Evolutionary conservation across 92 coral and sea anemone species (phyloP), one percentile per base, ranked within the genome.

Genomic region (Palythoa heliodiscus): DNA sequence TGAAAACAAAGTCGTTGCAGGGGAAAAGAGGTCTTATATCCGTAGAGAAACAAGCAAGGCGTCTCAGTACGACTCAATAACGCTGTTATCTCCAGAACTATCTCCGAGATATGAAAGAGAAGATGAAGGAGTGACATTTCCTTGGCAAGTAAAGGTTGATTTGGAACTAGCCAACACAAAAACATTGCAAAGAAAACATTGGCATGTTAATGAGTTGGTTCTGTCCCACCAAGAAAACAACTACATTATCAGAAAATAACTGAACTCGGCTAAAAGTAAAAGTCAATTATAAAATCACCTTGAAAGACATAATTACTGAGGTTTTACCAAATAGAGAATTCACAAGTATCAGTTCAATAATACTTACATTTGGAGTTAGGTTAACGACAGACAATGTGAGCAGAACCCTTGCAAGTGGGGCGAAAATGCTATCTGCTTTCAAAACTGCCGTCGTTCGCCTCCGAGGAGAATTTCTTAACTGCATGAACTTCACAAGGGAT

Each of bases 401-500:
- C 84, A 80, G 84, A 67, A 66, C 84, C 61, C 84, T 43, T 50
- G 43, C 16, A 24, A 80, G 43, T 11, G 23, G 84, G 63, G 73
- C 54, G 84, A 80, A 35, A 37, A 66, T 66, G 84, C 72, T 80
- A 80, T 66, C 88, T 87, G 90, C 93, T 75, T 87, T 90, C 86
- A 87, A 86, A 83, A 83, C 77, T 90, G 93, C 93, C 90, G 88
- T 87, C 93, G 86, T 81, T 87, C 83, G 80, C 52, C 87, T 89
- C 85, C 90, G 93, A 76, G 86, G 76, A 74, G 68, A 87, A 71
- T 87, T 77, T 90, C 93, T 87, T 82, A 87, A 77, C 88, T 90
- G 93, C 93, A 90, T 90, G 90, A 90, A 89, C 88, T 84, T 87
- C 90, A 82, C 77, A 86, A 87, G 87, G 86, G 82, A 66, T 66